Conservation (phyloP, 2,113 vertebrate species). For the Trachemys scripta region DNA sequence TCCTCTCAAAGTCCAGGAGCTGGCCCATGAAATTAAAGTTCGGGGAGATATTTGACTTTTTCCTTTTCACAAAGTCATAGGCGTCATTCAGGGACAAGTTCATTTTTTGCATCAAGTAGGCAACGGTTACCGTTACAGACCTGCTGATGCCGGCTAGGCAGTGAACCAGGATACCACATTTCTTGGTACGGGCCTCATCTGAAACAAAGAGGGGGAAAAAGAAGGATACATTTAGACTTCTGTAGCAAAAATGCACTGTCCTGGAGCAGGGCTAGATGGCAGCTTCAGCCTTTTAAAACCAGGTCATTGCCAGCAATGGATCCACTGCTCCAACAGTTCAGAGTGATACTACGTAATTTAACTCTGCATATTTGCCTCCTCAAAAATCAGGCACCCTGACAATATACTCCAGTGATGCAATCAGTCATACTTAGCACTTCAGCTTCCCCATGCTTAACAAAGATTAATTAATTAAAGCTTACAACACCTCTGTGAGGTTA, state of each 20-base stretch:
- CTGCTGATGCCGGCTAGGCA: slow-evolving; percentile 98
- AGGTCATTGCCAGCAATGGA: background rate
- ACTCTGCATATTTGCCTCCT: background rate
- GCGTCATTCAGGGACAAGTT: slow-evolving; percentile 98
- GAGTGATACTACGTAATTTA: background rate
- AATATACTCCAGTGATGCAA: background rate
- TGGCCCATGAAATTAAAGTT: slow-evolving; percentile 99
- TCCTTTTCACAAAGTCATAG: slow-evolving; percentile 98
- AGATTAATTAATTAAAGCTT: background rate
- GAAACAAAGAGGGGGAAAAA: slow-evolving; percentile 74
- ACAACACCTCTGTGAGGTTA: background rate
- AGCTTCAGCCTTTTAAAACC: slow-evolving; percentile 23
- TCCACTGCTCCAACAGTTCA: background rate
- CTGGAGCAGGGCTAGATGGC: slow-evolving; percentile 48
- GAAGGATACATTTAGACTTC: slow-evolving; percentile 51
- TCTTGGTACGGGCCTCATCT: slow-evolving; percentile 98
- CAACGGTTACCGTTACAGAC: slow-evolving; percentile 97
- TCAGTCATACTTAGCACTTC: background rate
- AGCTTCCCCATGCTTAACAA: fast-evolving
- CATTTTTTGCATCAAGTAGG: slow-evolving; percentile 99
- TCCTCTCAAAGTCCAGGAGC: slow-evolving; percentile 98
- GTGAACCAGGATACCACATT: slow-evolving; percentile 98
- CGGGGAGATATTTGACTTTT: slow-evolving; percentile 99
- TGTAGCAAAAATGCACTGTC: background rate
- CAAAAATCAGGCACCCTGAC: background rate